phyloP scores from a whole-genome alignment of 2,797 vertebrate genomes.

The Gastrophryne carolinensis region DNA sequence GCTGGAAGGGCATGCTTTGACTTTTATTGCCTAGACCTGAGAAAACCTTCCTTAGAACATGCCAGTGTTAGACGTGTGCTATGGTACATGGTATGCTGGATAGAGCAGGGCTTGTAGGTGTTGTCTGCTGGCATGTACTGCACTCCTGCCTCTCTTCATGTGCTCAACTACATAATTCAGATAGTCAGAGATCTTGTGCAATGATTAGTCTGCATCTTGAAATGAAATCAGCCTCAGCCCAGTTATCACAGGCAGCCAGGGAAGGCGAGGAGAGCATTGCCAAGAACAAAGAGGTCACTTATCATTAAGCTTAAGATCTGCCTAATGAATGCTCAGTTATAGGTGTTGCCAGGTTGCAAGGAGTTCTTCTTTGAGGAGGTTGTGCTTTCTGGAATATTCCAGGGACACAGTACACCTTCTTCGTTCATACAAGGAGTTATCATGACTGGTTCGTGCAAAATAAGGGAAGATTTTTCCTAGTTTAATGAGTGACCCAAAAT shows the following conservation, averaged over 20 bases:
- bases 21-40: too few species aligned
- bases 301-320: not conserved
- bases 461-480: too few species aligned
- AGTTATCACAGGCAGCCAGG: not conserved
- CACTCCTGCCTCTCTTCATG: conserved; percentile 91
- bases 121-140: conserved; percentile 70
- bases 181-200: conserved; percentile 86
- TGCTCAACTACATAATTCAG: conserved; percentile 94
- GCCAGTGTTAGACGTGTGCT: not conserved
- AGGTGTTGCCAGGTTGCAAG: not conserved
- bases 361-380: not conserved
- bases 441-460: too few species aligned
- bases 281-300: not conserved
- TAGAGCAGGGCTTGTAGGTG: conserved; percentile 58
- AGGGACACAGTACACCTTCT: too few species aligned
- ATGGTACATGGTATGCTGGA: not conserved
- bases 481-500: too few species aligned
- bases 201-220: conserved; percentile 79
- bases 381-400: not conserved
- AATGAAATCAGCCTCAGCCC: conserved; percentile 73
- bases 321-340: not conserved
- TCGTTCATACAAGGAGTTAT: too few species aligned
- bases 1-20: not conserved
- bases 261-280: not conserved
- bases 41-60: not conserved